Conservation (phyloP, 1,140 invertebrate species). For the Calliphora vicina region DNA sequence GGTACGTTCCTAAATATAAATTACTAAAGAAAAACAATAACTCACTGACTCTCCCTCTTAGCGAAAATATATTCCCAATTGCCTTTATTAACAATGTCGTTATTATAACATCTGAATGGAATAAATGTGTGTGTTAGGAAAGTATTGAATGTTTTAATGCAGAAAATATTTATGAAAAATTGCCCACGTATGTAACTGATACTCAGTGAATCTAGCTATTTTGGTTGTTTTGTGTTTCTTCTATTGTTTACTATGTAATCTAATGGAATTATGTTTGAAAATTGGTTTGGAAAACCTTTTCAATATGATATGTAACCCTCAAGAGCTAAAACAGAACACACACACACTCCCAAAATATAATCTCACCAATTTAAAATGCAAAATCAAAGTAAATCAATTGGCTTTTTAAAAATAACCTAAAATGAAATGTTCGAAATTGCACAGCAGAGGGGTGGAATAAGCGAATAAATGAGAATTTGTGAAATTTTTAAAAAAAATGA, state of each 20-base stretch:
- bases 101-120: background rate
- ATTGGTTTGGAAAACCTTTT: background rate
- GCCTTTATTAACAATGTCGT: background rate
- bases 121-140: too few relatives aligned
- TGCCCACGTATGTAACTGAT: slow-evolving; percentile 27
- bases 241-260: slow-evolving; percentile 29
- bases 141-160: too few relatives aligned
- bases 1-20: background rate
- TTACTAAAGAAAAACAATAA: slow-evolving; percentile 5
- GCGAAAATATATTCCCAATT: background rate
- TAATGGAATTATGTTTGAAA: slow-evolving; percentile 22
- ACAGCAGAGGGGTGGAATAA: background rate
- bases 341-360: background rate
- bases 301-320: background rate
- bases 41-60: background rate
- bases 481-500: background rate
- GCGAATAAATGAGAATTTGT: background rate
- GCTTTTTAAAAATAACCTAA: background rate
- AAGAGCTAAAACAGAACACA: background rate
- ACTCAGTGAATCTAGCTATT: background rate
- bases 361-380: slow-evolving; percentile 54
- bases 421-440: background rate
- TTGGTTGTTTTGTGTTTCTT: background rate
- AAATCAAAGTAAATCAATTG: slow-evolving; percentile 62
- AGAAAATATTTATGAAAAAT: slow-evolving; percentile 24